These are phyloP conservation scores for Thaleichthys pacificus DNA, from an alignment of 2,797 vertebrate species.

Conservation along the genomic window DNA sequence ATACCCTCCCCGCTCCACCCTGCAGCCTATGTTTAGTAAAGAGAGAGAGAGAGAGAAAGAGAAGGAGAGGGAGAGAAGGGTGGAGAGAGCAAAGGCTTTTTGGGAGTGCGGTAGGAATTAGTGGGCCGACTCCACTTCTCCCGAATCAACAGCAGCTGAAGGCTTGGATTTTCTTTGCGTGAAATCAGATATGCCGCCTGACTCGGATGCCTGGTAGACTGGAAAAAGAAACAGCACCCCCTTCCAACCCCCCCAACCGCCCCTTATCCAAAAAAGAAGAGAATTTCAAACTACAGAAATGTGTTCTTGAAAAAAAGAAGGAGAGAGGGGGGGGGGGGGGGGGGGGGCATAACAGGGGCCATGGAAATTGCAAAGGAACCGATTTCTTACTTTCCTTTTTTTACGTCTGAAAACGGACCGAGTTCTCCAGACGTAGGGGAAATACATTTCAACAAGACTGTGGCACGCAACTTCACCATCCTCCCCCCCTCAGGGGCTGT, in stretches of 20 bases:
- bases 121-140: constrained; percentile 68
- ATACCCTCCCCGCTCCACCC: constrained; percentile 48
- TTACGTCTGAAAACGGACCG: constrained; percentile 69
- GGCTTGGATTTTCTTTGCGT: constrained; percentile 70
- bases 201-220: constrained; percentile 65
- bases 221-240: constrained; percentile 73
- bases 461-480: constrained; percentile 79
- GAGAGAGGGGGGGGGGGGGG: too few species aligned
- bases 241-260: constrained; percentile 28
- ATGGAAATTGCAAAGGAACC: constrained; percentile 73
- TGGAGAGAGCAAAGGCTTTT: constrained; percentile 43
- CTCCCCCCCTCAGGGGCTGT: constrained; percentile 70
- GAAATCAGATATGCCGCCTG: constrained; percentile 73
- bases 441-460: constrained; percentile 77
- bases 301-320: constrained; percentile 51
- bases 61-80: constrained; percentile 37
- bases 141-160: constrained; percentile 76
- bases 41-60: constrained; percentile 19
- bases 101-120: constrained; percentile 72
- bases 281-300: constrained; percentile 65
- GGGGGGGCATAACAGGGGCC: constrained; percentile 47
- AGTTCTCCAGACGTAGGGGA: constrained; percentile 72
- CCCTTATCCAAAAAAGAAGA: constrained; percentile 56
- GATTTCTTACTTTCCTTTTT: constrained; percentile 42
- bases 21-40: constrained; percentile 64